phyloP scores from a whole-genome alignment of 2,113 vertebrate species.

The Conger conger region DNA sequence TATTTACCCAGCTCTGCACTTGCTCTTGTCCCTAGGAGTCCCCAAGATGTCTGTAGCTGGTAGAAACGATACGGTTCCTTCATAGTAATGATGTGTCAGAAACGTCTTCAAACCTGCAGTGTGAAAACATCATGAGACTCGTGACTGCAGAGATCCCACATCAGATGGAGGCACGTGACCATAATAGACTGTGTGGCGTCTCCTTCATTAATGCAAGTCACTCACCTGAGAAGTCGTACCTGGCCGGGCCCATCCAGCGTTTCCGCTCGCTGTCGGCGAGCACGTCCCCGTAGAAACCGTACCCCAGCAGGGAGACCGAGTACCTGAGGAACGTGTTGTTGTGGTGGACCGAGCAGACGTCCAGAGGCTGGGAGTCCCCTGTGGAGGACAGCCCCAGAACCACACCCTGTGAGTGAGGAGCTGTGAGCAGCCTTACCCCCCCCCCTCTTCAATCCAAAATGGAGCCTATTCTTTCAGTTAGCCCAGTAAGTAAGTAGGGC shows the following conservation, averaged over 20 bases:
- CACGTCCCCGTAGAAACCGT: conserved; percentile 93
- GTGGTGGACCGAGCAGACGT: conserved; percentile 85
- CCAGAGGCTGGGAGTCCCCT: conserved; percentile 91
- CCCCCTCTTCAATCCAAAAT: neutral
- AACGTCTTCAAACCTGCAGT: conserved; percentile 87
- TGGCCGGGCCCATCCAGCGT: conserved; percentile 86
- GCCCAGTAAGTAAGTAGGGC: neutral
- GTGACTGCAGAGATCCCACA: neutral
- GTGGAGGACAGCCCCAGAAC: neutral
- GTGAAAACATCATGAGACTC: neutral
- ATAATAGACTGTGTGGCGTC: neutral
- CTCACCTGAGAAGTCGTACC: conserved; percentile 91
- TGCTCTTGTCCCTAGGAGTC: conserved; percentile 80
- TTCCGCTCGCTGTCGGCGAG: conserved; percentile 89
- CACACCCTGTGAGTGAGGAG: neutral
- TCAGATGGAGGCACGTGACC: neutral
- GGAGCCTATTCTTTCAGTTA: neutral
- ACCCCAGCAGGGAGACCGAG: conserved; percentile 86
- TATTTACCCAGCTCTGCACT: conserved; percentile 81
- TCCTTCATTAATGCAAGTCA: neutral
- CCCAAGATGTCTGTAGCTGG: conserved; percentile 74
- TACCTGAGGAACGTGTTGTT: conserved; percentile 78
- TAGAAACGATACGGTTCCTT: conserved; percentile 85
- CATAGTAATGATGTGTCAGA: conserved; percentile 86
- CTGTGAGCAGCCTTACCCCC: neutral